A percentile compares a stretch with the other conserved stretches of the same genome.
Conservation (phyloP, 2,113 vertebrate genomes). For the Entomyzon cyanotis region DNA sequence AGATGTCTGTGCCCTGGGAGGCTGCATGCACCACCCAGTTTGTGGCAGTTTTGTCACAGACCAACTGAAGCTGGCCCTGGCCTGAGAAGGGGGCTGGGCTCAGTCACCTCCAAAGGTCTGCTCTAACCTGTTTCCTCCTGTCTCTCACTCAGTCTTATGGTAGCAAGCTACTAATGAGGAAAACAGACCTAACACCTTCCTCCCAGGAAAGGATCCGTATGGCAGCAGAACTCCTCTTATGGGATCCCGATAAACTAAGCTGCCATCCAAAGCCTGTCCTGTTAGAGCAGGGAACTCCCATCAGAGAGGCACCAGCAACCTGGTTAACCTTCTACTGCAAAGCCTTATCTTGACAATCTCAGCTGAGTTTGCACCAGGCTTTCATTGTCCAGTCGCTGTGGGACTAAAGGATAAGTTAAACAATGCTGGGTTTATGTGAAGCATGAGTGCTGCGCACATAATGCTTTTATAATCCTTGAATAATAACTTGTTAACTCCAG, state of each 20-base stretch:
- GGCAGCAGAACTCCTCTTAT: background rate
- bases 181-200: background rate
- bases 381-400: background rate
- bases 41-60: background rate
- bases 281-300: background rate
- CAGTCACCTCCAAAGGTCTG: background rate
- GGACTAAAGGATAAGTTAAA: background rate
- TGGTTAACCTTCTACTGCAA: background rate
- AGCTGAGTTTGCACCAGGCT: background rate
- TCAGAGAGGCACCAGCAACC: background rate
- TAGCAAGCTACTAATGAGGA: background rate
- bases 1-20: background rate
- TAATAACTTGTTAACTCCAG: background rate
- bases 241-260: background rate
- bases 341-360: background rate
- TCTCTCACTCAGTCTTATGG: accelerated
- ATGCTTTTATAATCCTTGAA: background rate
- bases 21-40: background rate
- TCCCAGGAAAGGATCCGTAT: background rate
- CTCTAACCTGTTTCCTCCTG: background rate
- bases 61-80: background rate
- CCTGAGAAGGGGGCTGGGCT: background rate
- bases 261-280: background rate
- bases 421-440: background rate
- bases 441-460: background rate